Base-by-base conservation (phyloP, 1,140 invertebrate genomes). In the Scaptomyza graminum region DNA sequence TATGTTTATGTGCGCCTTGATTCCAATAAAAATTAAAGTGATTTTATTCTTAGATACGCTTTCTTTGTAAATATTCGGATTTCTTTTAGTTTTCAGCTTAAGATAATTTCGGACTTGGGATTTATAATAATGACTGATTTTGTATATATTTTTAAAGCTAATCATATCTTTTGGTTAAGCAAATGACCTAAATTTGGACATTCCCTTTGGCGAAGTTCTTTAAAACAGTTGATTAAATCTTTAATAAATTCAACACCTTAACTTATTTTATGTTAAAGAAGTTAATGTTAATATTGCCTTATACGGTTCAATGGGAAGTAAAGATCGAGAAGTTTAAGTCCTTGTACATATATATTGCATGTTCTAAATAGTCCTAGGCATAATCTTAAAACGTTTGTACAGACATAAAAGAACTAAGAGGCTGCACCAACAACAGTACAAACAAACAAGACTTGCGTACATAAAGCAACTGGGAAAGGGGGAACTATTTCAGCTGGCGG, bases 21-120 rank as follows among this genome's bases (percentile, higher is more conserved):
- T 64, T 69, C 64, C 54, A 70, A 25, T 70, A 50, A 74, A 77
- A 71, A 71, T 51, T 70, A n/a, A 75, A 71, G 44, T 62, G 52
- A 75, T 49, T 62, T 22, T 61, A 56, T 44, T 41, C 13, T 41
- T 60, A 41, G 55, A 51, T 31, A 55, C 64, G 55, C 50, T 47
- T 72, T 68, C 50, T 12, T 22, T 37, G 13, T 5, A 16, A n/a
- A 18, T 49, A 12, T 51, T 43, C 31, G 18, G 25, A 49, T 70
- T 18, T 34, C 60, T 70, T 61, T 69, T 50, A 25, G 44, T 31
- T 56, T 34, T 12, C 46, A n/a, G 44, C 51, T 55, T 8, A 47
- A 55, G 37, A 47, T 12, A 12, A 37, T 22, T 41, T 41, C 6
- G 6, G 13, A n/a, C 37, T 31, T n/a, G 12, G 31, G 22, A 46